Conservation (phyloP, 2,888 invertebrate genomes). For the Craniophora ligustri region DNA sequence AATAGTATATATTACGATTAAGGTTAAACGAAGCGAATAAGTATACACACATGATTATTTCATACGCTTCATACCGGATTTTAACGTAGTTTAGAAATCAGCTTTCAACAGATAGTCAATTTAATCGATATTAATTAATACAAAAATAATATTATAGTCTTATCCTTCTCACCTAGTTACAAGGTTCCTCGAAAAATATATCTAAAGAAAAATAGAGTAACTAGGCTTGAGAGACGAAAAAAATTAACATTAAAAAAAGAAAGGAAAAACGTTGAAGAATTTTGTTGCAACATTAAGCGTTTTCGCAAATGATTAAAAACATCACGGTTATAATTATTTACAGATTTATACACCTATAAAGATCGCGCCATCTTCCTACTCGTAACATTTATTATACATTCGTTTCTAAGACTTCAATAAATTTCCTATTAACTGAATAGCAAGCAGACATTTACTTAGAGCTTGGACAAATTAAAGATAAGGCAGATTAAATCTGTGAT, state of each 20-base stretch:
- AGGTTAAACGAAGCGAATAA: no score
- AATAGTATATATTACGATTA: no score
- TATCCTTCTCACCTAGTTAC: no score
- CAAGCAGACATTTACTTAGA: neutral
- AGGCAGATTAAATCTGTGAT: constrained; percentile 8
- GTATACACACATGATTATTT: no score
- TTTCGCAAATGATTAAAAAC: constrained; percentile 33
- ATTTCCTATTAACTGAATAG: constrained; percentile 10
- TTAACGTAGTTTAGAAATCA: no score
- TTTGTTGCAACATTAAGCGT: constrained; percentile 11
- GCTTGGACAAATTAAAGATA: constrained; percentile 6
- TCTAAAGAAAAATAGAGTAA: no score
- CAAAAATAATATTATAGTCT: no score
- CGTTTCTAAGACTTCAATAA: constrained; percentile 12
- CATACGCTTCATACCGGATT: no score
- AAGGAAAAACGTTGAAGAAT: constrained; percentile 3
- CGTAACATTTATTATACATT: constrained; percentile 32
- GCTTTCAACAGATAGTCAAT: no score
- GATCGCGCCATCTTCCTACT: constrained; percentile 21
- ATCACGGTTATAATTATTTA: constrained; percentile 2
- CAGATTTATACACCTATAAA: constrained; percentile 26
- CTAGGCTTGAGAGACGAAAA: neutral
- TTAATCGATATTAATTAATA: no score
- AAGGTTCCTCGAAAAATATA: no score
- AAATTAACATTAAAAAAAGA: constrained; percentile 5